Percentiles rank a stretch among this genome's conserved stretches.
Evolutionary conservation across 2,797 vertebrate species (phyloP).

Genomic region (Melanotaenia pygmaea): DNA sequence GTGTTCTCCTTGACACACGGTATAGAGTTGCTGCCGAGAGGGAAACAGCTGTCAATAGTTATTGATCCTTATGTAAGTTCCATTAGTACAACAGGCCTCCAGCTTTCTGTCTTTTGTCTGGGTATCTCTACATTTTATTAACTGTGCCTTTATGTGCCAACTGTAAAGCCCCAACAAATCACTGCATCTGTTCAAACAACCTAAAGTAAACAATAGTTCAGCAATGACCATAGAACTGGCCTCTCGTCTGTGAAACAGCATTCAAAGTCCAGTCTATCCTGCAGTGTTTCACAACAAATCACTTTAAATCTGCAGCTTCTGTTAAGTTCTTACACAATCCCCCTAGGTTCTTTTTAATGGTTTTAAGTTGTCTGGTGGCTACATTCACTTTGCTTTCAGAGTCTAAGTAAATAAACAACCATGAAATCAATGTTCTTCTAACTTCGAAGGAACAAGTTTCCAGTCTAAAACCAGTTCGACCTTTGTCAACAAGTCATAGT

Average conservation of each 20-base stretch:
- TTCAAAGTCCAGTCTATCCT: constrained; percentile 27
- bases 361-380: background rate
- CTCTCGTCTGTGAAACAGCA: constrained; percentile 2
- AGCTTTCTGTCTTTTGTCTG: constrained; percentile 15
- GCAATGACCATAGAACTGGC: constrained; percentile 6
- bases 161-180: background rate
- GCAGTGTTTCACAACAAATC: constrained; percentile 17
- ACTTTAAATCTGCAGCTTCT: constrained; percentile 19
- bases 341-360: background rate
- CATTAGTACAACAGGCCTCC: constrained; percentile 8
- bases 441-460: constrained; percentile 2
- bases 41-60: constrained; percentile 44
- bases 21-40: constrained; percentile 50
- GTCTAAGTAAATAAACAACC: background rate
- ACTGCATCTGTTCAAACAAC: background rate
- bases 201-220: constrained; percentile 36
- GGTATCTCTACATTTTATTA: background rate
- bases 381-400: background rate
- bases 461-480: background rate
- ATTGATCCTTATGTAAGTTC: constrained; percentile 32
- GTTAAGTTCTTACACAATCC: background rate
- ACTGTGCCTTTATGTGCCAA: background rate
- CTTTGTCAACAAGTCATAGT: constrained; percentile 10
- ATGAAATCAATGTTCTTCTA: background rate
- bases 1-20: constrained; percentile 53